Percentiles rank a stretch among this genome's conserved stretches.
Conservation (phyloP, 2,888 invertebrate genomes). For the Anaspis maculata region DNA sequence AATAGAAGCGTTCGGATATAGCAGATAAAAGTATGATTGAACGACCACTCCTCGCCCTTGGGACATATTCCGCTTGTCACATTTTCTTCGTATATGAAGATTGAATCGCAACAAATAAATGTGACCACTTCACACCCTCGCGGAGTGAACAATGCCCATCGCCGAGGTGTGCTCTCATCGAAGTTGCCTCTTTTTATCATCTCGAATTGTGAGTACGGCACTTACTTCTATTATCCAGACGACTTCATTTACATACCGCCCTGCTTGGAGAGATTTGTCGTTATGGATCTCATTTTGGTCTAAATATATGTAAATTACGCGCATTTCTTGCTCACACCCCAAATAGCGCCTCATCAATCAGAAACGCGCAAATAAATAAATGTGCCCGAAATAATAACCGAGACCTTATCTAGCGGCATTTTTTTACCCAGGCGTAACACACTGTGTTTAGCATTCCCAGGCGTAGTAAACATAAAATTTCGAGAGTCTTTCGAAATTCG, state of each 20-base stretch:
- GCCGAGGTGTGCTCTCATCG: slow-evolving; percentile 11
- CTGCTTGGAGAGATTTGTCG: slow-evolving; percentile 24
- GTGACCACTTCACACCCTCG: slow-evolving; percentile 38
- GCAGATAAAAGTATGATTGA: slow-evolving; percentile 40
- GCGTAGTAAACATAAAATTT: no score
- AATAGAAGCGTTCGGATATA: slow-evolving; percentile 34
- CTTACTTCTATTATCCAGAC: no score
- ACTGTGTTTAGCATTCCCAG: no score
- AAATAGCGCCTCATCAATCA: slow-evolving; percentile 12
- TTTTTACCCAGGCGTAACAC: no score
- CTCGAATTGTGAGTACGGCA: slow-evolving; percentile 12
- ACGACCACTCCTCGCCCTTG: slow-evolving; percentile 32
- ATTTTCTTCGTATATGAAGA: slow-evolving; percentile 37
- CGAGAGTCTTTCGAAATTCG: no score
- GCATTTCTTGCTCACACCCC: slow-evolving; percentile 16
- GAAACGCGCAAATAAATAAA: slow-evolving; percentile 7
- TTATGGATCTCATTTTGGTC: slow-evolving; percentile 24
- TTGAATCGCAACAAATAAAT: slow-evolving; percentile 40
- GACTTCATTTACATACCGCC: slow-evolving; percentile 24
- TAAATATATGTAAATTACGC: slow-evolving; percentile 24
- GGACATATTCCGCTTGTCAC: slow-evolving; percentile 41
- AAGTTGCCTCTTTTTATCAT: slow-evolving; percentile 12
- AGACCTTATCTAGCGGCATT: no score
- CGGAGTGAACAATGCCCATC: slow-evolving; percentile 20
- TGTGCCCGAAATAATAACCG: slow-evolving; percentile 11